Evolutionary conservation across 2,888 invertebrate genomes (phyloP).

Genomic region (Polia nebulosa): DNA sequence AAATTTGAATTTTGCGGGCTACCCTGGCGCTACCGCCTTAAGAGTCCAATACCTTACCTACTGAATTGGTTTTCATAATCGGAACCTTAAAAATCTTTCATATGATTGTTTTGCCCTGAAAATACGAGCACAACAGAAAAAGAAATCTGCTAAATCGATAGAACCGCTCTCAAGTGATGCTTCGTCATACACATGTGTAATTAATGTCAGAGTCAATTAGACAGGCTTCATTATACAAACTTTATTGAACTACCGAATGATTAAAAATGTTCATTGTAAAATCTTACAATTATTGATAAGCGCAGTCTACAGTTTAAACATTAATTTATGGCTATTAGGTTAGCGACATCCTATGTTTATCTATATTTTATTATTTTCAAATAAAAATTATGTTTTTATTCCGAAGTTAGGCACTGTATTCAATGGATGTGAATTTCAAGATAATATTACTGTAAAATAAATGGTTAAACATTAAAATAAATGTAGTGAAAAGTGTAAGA

Average conservation of each 20-base stretch:
- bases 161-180: too few relatives aligned
- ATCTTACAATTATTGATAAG: constrained; percentile 23
- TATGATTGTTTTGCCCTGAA: too few relatives aligned
- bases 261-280: constrained; percentile 12
- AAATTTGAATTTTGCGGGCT: too few relatives aligned
- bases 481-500: constrained; percentile 7
- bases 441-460: neutral
- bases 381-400: constrained; percentile 10
- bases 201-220: too few relatives aligned
- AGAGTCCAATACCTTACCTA: too few relatives aligned
- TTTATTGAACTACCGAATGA: neutral
- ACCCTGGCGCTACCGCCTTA: too few relatives aligned
- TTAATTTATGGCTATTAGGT: constrained; percentile 28
- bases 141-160: too few relatives aligned
- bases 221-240: too few relatives aligned
- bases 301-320: neutral
- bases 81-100: too few relatives aligned
- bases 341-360: neutral
- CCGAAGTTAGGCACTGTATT: neutral
- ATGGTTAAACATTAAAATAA: constrained; percentile 1
- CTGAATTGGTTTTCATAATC: too few relatives aligned
- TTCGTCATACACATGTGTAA: too few relatives aligned
- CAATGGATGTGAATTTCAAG: constrained; percentile 2
- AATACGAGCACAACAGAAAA: too few relatives aligned
- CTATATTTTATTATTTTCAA: constrained; percentile 13